Evolutionary conservation across 2,797 vertebrate genomes (phyloP).

Genomic region (Cuculus canorus): DNA sequence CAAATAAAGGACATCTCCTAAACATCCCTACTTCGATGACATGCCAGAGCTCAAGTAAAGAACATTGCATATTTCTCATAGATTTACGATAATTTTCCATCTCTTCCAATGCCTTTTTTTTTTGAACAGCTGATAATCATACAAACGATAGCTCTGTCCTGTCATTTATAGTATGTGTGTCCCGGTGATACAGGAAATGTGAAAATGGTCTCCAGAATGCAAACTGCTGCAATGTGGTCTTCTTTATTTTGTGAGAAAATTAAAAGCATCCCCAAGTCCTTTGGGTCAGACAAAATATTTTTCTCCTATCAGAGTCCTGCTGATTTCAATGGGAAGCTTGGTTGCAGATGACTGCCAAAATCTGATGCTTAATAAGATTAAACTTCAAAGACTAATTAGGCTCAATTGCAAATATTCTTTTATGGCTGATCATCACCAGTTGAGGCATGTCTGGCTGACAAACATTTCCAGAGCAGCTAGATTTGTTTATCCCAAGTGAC

Average conservation of each 20-base stretch:
- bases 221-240: background rate
- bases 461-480: background rate
- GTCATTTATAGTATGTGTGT: background rate
- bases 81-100: background rate
- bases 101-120: background rate
- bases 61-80: background rate
- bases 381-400: slow-evolving; percentile 22
- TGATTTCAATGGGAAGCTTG: background rate
- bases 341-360: background rate
- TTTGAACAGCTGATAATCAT: background rate
- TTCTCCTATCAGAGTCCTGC: background rate
- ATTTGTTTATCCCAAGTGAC: background rate
- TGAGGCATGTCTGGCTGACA: background rate
- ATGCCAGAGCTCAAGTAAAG: background rate
- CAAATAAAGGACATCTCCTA: background rate
- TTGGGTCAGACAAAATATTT: background rate
- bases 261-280: background rate
- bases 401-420: background rate
- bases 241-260: background rate
- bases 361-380: slow-evolving; percentile 7
- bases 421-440: slow-evolving; percentile 2
- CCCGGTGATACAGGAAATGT: background rate
- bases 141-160: background rate
- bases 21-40: background rate
- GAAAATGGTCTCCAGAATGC: background rate